phyloP scores from a whole-genome alignment of 2,113 vertebrate species.

The Hipposideros armiger region DNA sequence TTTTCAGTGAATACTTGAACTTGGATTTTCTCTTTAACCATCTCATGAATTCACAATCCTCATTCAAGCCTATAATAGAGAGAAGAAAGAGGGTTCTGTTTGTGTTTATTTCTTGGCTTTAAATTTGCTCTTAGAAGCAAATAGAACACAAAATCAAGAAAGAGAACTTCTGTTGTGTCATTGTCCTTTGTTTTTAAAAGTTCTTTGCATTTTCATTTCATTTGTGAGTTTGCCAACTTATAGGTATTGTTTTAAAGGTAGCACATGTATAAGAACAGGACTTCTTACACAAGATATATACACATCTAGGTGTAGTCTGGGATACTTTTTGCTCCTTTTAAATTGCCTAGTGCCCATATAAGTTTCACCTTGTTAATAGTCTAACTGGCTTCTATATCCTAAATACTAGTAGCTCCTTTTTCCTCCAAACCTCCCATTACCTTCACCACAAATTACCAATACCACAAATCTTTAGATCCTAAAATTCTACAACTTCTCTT shows the following conservation, averaged over 20 bases:
- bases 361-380: background rate
- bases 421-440: too few relatives aligned
- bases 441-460: background rate
- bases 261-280: background rate
- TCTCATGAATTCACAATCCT: background rate
- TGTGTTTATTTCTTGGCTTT: background rate
- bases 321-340: background rate
- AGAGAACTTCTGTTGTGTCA: background rate
- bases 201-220: background rate
- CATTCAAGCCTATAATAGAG: background rate
- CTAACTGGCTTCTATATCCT: background rate
- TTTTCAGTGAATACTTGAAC: background rate
- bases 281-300: background rate
- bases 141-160: background rate
- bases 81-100: background rate
- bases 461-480: background rate
- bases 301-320: background rate
- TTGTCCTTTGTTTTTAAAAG: background rate
- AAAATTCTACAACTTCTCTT: background rate
- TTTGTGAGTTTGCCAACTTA: background rate
- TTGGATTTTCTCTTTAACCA: background rate
- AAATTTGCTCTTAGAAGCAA: background rate
- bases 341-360: background rate
- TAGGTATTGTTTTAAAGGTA: background rate
- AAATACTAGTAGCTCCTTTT: background rate